phyloP scores from a whole-genome alignment of 2,888 invertebrate species.

The Drosophila leonis region DNA sequence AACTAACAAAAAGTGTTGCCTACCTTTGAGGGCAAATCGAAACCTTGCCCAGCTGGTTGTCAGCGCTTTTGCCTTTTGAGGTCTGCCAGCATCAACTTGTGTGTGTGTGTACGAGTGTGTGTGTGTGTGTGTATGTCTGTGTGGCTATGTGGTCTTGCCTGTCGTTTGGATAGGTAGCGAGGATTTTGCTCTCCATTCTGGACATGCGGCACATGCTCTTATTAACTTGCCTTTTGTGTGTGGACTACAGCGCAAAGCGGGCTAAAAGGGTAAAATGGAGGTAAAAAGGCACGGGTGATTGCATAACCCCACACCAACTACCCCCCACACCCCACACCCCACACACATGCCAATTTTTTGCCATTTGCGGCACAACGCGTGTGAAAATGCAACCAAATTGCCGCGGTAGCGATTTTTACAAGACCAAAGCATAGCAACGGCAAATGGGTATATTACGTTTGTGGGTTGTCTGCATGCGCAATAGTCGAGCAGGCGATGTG shows the following conservation, averaged over 20 bases:
- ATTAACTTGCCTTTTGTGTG: conserved; percentile 68
- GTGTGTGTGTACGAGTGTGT: conserved; percentile 1
- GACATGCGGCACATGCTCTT: conserved; percentile 66
- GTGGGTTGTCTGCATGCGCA: neutral
- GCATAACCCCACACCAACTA: conserved; percentile 23
- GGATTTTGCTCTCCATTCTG: conserved; percentile 36
- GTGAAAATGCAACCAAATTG: conserved; percentile 68
- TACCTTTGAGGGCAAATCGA: conserved; percentile 36
- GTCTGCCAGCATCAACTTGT: conserved; percentile 13
- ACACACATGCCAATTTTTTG: conserved; percentile 56
- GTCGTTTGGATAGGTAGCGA: conserved; percentile 27
- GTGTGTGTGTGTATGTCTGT: neutral
- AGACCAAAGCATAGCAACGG: neutral
- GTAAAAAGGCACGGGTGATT: conserved; percentile 7
- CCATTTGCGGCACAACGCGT: conserved; percentile 48
- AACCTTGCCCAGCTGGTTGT: conserved; percentile 26
- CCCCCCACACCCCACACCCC: neutral
- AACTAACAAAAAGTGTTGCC: conserved; percentile 20
- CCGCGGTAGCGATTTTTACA: conserved; percentile 62
- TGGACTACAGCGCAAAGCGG: conserved; percentile 12
- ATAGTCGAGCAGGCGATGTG: neutral
- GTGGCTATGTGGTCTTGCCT: conserved; percentile 11
- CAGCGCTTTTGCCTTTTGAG: conserved; percentile 36
- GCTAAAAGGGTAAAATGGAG: neutral
- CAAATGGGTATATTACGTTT: conserved; percentile 3